Conservation (phyloP, 1,140 invertebrate genomes). For the Brachionus angularis region DNA sequence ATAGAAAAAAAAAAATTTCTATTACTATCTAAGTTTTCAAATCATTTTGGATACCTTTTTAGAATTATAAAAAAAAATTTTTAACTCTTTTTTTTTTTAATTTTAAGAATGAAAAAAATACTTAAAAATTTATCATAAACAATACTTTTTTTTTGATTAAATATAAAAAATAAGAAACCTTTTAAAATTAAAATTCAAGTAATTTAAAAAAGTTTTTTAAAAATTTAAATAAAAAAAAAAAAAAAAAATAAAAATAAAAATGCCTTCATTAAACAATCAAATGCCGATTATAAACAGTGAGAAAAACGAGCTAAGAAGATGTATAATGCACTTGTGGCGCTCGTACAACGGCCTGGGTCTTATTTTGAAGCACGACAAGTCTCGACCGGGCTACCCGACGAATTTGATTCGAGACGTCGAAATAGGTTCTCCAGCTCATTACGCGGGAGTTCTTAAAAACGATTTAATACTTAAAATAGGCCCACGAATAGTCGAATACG, state of each 20-base stretch:
- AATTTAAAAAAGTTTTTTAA: background rate
- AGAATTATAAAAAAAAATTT: background rate
- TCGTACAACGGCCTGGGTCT: slow-evolving; percentile 38
- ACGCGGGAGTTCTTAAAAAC: slow-evolving; percentile 32
- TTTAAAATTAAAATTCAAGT: background rate
- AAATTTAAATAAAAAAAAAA: slow-evolving; percentile 3
- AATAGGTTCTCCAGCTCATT: slow-evolving; percentile 37
- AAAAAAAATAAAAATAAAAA: background rate
- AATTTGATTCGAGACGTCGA: slow-evolving; percentile 19
- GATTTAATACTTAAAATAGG: slow-evolving; percentile 19
- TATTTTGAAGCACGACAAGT: background rate
- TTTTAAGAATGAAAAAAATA: too few relatives aligned
- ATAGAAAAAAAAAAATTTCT: too few relatives aligned
- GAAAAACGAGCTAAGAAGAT: slow-evolving; percentile 24
- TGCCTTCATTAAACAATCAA: background rate
- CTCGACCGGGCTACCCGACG: background rate
- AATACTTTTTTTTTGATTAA: too few relatives aligned
- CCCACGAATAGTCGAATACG: slow-evolving; percentile 22
- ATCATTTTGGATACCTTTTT: slow-evolving; percentile 28
- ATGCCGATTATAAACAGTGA: slow-evolving; percentile 16
- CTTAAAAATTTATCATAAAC: too few relatives aligned
- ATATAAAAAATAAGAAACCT: slow-evolving; percentile 25
- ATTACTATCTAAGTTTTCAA: too few relatives aligned
- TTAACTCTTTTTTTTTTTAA: too few relatives aligned
- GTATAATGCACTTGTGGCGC: slow-evolving; percentile 25